Evolutionary conservation across 2,888 invertebrate species (phyloP).

Genomic region (Blastobasis adustella): DNA sequence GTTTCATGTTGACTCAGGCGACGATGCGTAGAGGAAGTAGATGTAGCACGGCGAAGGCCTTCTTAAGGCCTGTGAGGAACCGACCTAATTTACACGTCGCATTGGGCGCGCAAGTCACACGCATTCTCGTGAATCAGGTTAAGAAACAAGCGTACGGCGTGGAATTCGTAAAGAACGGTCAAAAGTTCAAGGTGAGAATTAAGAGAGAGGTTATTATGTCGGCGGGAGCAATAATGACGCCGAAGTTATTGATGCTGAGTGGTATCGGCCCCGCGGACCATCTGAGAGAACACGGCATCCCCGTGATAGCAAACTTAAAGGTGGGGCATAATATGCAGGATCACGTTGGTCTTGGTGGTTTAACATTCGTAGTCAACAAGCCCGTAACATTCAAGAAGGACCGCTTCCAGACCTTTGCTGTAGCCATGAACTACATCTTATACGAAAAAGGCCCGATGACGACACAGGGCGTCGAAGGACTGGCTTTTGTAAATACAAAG

Average conservation of each 20-base stretch:
- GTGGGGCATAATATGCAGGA: conserved; percentile 92
- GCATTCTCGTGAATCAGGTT: conserved; percentile 79
- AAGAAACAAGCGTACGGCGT: conserved; percentile 85
- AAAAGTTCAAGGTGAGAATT: conserved; percentile 79
- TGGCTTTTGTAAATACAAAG: conserved; percentile 91
- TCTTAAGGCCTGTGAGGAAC: conserved; percentile 85
- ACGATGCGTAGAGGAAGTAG: conserved; percentile 88
- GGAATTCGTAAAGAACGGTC: conserved; percentile 80
- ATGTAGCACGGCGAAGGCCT: conserved; percentile 92
- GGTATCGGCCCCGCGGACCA: conserved; percentile 90
- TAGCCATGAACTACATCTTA: conserved; percentile 86
- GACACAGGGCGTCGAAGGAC: conserved; percentile 87
- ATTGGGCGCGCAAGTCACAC: conserved; percentile 83
- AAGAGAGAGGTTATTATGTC: conserved; percentile 88
- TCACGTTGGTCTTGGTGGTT: conserved; percentile 89
- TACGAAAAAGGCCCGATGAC: conserved; percentile 90
- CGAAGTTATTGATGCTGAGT: conserved; percentile 93
- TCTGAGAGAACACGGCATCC: conserved; percentile 80
- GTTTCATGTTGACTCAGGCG: conserved; percentile 90
- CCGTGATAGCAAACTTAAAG: conserved; percentile 82
- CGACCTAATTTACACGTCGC: conserved; percentile 87
- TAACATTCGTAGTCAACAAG: conserved; percentile 88
- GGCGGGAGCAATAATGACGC: conserved; percentile 91
- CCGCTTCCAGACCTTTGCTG: conserved; percentile 84
- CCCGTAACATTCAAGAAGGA: conserved; percentile 85